phyloP scores from a whole-genome alignment of 2,113 vertebrate genomes.

The Daubentonia madagascariensis region DNA sequence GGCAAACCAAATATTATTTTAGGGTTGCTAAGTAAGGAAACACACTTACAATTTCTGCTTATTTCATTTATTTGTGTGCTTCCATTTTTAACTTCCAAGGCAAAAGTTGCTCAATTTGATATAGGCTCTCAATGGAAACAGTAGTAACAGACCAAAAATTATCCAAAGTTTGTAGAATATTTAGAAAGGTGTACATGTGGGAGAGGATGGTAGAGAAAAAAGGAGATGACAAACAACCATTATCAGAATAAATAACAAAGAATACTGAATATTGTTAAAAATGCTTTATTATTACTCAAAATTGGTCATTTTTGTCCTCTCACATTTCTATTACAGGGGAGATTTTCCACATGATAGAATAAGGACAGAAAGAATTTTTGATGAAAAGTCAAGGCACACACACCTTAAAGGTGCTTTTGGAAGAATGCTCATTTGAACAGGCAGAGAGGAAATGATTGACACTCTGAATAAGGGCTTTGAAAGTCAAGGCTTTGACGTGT shows the following conservation, averaged over 20 bases:
- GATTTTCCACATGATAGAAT: constrained; percentile 42
- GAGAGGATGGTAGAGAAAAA: not conserved
- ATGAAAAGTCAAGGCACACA: constrained; percentile 64
- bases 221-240: not conserved
- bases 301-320: constrained; percentile 46
- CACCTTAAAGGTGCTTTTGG: constrained; percentile 70
- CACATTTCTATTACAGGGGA: constrained; percentile 39
- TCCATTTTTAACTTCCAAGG: constrained; percentile 57
- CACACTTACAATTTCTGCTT: constrained; percentile 10
- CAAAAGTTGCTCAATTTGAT: not conserved
- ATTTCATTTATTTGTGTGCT: constrained; percentile 27
- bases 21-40: constrained; percentile 19
- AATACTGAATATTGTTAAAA: constrained; percentile 28
- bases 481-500: constrained; percentile 70
- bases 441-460: constrained; percentile 73
- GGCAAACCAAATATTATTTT: not conserved
- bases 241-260: not conserved
- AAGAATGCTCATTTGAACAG: constrained; percentile 65
- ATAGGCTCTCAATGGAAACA: not conserved
- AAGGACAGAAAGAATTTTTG: constrained; percentile 66
- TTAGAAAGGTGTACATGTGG: not conserved
- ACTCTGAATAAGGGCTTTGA: constrained; percentile 74
- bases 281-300: constrained; percentile 34
- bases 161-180: constrained; percentile 26
- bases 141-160: not conserved